phyloP scores from a whole-genome alignment of 2,113 vertebrate genomes.

The Aegypius monachus region DNA sequence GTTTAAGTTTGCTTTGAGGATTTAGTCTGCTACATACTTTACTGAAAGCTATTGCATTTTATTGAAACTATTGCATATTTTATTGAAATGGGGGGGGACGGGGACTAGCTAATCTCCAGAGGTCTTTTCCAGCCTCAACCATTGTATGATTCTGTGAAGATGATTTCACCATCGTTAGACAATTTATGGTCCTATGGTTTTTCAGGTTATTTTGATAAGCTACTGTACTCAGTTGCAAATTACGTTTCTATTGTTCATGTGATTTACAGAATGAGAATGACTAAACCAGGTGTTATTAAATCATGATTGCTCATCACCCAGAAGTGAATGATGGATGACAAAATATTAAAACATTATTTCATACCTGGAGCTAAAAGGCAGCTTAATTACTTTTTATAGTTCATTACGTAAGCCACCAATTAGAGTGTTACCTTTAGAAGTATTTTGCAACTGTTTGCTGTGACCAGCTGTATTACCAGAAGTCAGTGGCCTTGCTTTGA shows the following conservation, averaged over 20 bases:
- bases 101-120: neutral
- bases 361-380: neutral
- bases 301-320: neutral
- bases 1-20: neutral
- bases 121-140: neutral
- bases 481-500: neutral
- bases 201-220: neutral
- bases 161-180: neutral
- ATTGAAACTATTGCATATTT: neutral
- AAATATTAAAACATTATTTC: neutral
- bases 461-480: neutral
- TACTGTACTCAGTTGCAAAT: neutral
- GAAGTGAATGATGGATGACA: neutral
- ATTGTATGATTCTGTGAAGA: neutral
- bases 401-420: neutral
- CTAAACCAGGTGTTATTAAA: neutral
- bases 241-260: neutral
- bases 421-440: neutral
- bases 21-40: neutral
- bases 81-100: neutral
- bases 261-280: neutral
- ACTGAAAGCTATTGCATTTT: neutral
- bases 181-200: neutral
- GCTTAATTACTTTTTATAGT: neutral
- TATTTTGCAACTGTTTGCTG: neutral